Evolutionary conservation across 53 echinoderm and acorn worm species (phyloP).

Genomic region (Antedon mediterranea): DNA sequence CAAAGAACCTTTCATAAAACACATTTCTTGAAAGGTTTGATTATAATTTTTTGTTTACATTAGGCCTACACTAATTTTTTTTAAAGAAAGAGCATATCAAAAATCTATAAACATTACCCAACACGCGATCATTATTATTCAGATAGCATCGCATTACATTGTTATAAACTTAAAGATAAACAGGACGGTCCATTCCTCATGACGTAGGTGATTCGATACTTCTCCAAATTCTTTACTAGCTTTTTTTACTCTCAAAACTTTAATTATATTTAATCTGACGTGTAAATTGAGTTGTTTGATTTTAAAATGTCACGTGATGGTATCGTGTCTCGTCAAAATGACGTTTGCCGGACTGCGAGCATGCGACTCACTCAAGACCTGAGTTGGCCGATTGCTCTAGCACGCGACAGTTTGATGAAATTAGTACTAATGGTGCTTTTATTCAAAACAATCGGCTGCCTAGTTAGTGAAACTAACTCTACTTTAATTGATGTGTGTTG

Average conservation of each 20-base stretch:
- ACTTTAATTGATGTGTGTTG: neutral
- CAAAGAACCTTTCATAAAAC: no score
- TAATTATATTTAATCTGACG: neutral
- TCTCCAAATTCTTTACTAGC: neutral
- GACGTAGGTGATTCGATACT: neutral
- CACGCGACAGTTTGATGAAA: neutral
- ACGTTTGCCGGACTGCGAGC: neutral
- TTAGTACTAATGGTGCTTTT: neutral
- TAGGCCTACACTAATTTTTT: no score
- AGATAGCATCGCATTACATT: no score
- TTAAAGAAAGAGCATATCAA: no score
- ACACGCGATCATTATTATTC: no score
- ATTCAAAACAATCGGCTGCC: conserved; percentile 1
- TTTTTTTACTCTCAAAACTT: neutral
- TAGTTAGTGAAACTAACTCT: neutral
- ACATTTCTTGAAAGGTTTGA: no score
- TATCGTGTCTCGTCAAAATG: neutral
- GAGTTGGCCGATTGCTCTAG: neutral
- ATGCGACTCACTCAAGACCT: neutral
- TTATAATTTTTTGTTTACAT: no score
- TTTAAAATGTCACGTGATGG: neutral
- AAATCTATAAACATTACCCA: no score
- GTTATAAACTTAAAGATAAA: no score
- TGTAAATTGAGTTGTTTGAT: neutral
- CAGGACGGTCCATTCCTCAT: no score